Percentiles rank a stretch among this genome's conserved stretches.
phyloP scores from a whole-genome alignment of 2,113 vertebrate genomes.

The Noturus placidus region DNA sequence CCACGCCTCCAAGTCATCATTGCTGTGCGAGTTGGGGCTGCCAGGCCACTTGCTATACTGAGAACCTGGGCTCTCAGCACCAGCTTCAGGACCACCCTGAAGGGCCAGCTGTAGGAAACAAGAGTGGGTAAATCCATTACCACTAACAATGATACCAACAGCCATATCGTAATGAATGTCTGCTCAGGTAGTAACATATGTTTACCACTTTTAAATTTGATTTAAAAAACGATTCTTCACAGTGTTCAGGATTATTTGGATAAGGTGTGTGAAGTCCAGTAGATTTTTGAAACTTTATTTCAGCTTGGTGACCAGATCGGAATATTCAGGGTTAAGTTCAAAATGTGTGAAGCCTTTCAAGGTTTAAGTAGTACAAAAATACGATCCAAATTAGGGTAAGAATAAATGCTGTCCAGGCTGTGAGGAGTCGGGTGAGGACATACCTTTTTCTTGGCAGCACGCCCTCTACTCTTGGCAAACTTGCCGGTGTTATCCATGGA shows the following conservation, averaged over 20 bases:
- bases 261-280: neutral
- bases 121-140: neutral
- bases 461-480: constrained; percentile 92
- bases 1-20: constrained; percentile 95
- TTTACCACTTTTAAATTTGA: neutral
- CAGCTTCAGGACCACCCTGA: constrained; percentile 87
- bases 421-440: constrained; percentile 6
- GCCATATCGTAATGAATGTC: neutral
- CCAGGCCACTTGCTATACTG: constrained; percentile 95
- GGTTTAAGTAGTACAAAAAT: neutral
- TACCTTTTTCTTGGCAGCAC: constrained; percentile 97
- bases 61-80: constrained; percentile 87
- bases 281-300: neutral
- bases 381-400: neutral
- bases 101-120: constrained; percentile 75
- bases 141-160: neutral
- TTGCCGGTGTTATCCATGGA: constrained; percentile 99
- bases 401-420: neutral
- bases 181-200: neutral
- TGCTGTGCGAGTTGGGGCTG: constrained; percentile 96
- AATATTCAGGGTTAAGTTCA: neutral
- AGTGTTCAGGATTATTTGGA: neutral
- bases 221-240: neutral
- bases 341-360: neutral
- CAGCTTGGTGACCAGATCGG: neutral